These are phyloP conservation scores for Pangasius mekongensis DNA, from an alignment of 2,797 vertebrate species.

Conservation along the genomic window DNA sequence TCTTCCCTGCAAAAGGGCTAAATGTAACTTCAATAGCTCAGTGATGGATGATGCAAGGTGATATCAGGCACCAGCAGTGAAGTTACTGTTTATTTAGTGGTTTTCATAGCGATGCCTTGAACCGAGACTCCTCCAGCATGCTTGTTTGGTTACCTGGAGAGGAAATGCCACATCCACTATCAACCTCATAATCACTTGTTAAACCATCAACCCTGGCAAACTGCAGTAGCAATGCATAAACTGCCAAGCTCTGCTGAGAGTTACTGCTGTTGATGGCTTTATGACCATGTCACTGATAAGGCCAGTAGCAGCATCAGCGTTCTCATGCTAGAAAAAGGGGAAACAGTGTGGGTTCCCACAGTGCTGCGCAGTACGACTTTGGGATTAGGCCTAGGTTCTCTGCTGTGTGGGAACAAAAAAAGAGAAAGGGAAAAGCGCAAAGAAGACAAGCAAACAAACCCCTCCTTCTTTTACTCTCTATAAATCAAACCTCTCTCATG, in stretches of 20 bases:
- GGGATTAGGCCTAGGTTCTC: constrained; percentile 82
- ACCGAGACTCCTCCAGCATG: constrained; percentile 6
- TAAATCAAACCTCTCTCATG: constrained; percentile 60
- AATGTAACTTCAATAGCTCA: constrained; percentile 46
- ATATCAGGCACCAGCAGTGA: not conserved
- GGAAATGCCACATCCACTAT: constrained; percentile 73
- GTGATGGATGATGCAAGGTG: constrained; percentile 16
- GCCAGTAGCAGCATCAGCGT: constrained; percentile 75
- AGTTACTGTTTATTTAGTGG: not conserved
- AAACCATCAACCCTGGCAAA: constrained; percentile 76
- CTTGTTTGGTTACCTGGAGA: constrained; percentile 79
- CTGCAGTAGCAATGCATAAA: constrained; percentile 77
- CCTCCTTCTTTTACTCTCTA: constrained; percentile 24
- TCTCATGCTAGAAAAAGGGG: constrained; percentile 76
- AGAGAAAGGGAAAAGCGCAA: constrained; percentile 58
- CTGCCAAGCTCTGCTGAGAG: constrained; percentile 81
- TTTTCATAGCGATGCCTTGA: not conserved
- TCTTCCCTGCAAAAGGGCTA: constrained; percentile 32
- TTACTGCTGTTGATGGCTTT: constrained; percentile 85
- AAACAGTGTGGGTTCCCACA: constrained; percentile 90
- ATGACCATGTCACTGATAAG: constrained; percentile 85
- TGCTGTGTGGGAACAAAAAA: constrained; percentile 77
- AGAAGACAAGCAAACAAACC: constrained; percentile 63
- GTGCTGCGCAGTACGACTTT: constrained; percentile 78
- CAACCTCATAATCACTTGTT: constrained; percentile 78